These are phyloP conservation scores for Sebastes variabilis DNA, from an alignment of 2,797 vertebrate genomes.

Conservation along the genomic window DNA sequence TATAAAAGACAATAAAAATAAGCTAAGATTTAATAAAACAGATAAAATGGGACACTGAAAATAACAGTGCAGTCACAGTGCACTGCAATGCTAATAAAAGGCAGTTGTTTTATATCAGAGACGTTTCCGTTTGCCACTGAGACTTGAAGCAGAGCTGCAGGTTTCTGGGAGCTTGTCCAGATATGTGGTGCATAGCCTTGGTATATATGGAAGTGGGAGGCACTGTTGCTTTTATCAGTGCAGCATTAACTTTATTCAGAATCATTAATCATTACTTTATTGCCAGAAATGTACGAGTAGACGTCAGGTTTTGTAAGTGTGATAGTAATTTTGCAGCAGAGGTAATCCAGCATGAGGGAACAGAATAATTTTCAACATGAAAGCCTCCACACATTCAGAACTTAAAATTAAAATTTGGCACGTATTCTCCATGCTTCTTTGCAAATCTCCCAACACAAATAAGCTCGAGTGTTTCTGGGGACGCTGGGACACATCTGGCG, in stretches of 20 bases:
- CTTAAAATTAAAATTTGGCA: slow-evolving; percentile 12
- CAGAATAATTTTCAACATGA: background rate
- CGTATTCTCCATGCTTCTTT: slow-evolving; percentile 8
- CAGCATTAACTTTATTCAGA: background rate
- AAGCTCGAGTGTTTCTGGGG: slow-evolving; percentile 14
- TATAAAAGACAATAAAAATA: background rate
- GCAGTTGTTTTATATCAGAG: no score
- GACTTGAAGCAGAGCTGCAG: background rate
- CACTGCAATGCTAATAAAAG: background rate
- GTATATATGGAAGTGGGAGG: background rate
- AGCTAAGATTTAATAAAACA: no score
- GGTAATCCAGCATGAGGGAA: background rate
- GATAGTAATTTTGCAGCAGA: background rate
- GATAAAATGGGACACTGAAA: background rate
- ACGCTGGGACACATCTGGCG: slow-evolving; percentile 66
- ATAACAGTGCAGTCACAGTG: background rate
- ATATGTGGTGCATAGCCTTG: background rate
- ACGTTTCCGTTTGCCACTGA: background rate
- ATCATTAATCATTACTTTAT: background rate
- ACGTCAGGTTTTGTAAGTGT: background rate
- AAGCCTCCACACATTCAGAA: background rate
- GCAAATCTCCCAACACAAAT: slow-evolving; percentile 29
- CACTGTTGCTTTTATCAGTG: background rate
- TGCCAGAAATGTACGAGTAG: background rate
- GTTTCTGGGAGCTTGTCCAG: background rate